These are phyloP conservation scores for Coracopsis vasa DNA, from an alignment of 2,113 vertebrate species.

Conservation along the genomic window DNA sequence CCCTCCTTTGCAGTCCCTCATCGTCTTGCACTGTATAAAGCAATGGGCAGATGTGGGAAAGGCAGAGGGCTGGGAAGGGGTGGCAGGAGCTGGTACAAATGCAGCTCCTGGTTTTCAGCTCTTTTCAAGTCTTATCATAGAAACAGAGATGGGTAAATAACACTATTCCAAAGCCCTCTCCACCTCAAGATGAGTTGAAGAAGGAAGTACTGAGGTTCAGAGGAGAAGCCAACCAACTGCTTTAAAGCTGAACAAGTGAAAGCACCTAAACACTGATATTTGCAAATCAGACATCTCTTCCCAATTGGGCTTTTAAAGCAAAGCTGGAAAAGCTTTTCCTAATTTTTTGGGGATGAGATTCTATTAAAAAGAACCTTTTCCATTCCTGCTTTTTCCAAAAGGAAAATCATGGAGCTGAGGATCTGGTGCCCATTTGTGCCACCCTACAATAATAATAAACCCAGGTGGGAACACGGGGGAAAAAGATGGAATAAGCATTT, in stretches of 20 bases:
- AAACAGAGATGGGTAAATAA: background rate
- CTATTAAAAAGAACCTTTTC: background rate
- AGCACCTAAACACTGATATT: background rate
- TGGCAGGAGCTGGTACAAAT: background rate
- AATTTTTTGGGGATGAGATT: background rate
- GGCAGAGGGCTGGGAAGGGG: background rate
- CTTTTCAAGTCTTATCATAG: background rate
- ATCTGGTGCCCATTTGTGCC: background rate
- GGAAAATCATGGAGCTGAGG: background rate
- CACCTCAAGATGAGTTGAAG: background rate
- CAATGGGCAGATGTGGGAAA: background rate
- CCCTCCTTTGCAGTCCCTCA: background rate
- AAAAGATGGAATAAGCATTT: background rate
- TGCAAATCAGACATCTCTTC: background rate
- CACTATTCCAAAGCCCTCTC: background rate
- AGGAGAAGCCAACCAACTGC: background rate
- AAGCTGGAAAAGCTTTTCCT: background rate
- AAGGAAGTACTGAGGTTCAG: background rate
- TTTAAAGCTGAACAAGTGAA: background rate
- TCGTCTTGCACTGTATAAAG: background rate
- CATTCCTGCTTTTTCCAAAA: background rate
- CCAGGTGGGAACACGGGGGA: background rate
- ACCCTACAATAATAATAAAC: background rate
- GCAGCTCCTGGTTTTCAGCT: background rate
- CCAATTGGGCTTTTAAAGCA: background rate